These are phyloP conservation scores for Antidorcas marsupialis DNA, from an alignment of 2,113 vertebrate genomes.

Conservation along the genomic window DNA sequence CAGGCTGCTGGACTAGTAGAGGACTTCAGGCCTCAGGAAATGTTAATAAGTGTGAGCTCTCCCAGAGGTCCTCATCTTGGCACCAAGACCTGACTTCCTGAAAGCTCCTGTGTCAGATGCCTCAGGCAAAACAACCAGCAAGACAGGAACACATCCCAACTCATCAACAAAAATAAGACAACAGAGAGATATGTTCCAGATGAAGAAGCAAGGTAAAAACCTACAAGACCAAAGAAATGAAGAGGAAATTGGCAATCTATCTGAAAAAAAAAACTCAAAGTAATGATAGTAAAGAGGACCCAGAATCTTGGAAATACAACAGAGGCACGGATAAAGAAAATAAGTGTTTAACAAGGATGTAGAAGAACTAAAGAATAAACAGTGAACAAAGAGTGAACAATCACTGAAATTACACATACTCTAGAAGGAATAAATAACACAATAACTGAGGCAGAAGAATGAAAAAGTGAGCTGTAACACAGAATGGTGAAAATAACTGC, in stretches of 20 bases:
- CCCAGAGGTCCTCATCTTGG: background rate
- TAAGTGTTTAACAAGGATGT: background rate
- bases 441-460: background rate
- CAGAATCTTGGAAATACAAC: background rate
- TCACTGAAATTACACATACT: background rate
- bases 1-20: background rate
- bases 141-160: background rate
- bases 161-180: background rate
- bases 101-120: background rate
- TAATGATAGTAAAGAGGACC: background rate
- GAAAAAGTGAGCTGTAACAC: background rate
- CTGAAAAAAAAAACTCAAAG: background rate
- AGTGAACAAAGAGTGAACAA: background rate
- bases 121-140: background rate
- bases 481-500: background rate
- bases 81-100: background rate
- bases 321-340: background rate
- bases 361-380: background rate
- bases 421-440: background rate
- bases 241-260: background rate
- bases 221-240: background rate
- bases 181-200: background rate
- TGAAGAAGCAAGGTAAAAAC: background rate
- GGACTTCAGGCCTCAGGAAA: background rate
- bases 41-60: background rate